phyloP scores from a whole-genome alignment of 2,113 vertebrate genomes.

The Amia ocellicauda region DNA sequence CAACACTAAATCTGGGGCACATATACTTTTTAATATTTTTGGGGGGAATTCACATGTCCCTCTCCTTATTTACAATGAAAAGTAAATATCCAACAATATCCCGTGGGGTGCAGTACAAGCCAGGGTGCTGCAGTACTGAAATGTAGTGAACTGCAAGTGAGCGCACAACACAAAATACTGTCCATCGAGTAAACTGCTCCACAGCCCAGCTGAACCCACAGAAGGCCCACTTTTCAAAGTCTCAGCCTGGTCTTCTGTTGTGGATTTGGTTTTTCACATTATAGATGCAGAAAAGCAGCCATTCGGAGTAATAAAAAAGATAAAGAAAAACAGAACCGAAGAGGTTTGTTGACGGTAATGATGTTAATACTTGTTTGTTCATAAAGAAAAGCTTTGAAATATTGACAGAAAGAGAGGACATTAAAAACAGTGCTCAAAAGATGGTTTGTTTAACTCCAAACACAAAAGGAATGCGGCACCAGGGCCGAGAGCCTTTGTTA shows the following conservation, averaged over 20 bases:
- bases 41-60: slow-evolving; percentile 43
- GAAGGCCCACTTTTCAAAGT: slow-evolving; percentile 35
- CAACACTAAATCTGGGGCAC: neutral
- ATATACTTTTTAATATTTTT: neutral
- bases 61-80: slow-evolving; percentile 42
- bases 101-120: slow-evolving; percentile 48
- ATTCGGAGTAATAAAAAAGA: slow-evolving; percentile 33
- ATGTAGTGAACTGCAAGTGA: slow-evolving; percentile 41
- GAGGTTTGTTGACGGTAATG: neutral
- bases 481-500: slow-evolving; percentile 36
- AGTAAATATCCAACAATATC: slow-evolving; percentile 47
- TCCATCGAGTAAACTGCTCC: slow-evolving; percentile 34
- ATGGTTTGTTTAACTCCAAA: slow-evolving; percentile 47
- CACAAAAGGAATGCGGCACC: slow-evolving; percentile 41
- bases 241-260: slow-evolving; percentile 19
- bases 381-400: slow-evolving; percentile 17
- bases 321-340: slow-evolving; percentile 42
- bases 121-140: slow-evolving; percentile 42
- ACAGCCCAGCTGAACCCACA: slow-evolving; percentile 24
- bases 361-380: slow-evolving; percentile 1
- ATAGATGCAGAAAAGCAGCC: slow-evolving; percentile 62
- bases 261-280: slow-evolving; percentile 63
- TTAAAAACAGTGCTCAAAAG: slow-evolving; percentile 59
- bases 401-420: slow-evolving; percentile 6
- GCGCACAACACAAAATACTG: slow-evolving; percentile 31